Base-by-base conservation (phyloP, 2,888 invertebrate species). In the Drosophila yooni region DNA sequence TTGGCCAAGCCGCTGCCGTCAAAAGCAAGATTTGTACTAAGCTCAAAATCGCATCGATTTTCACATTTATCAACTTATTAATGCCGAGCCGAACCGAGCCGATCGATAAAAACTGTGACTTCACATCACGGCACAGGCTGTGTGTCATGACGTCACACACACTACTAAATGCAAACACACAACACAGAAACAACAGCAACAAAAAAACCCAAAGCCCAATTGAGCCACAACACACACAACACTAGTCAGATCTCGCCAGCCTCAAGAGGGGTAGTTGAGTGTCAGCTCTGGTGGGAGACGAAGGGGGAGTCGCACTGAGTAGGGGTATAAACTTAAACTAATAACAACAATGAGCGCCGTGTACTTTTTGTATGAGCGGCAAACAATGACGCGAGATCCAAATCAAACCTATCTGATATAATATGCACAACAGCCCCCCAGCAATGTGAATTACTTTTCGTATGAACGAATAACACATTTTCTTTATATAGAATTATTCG, bases 301-400 rank as follows among this genome's bases (percentile, higher is more conserved):
- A 5, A 53, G n/a, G n/a, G 31, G 10, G 6, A 38, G 5, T 8
- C 0, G 29, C 18, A 46, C 15, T 46, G 46, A 46, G 46, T 25
- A 31, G 33, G 33, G 53, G 50, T n/a, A 29, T 56, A 53, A 59
- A 61, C 43, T 51, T 56, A 63, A 72, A 69, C 81, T 68, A 70
- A 73, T 64, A 79, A 70, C 73, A 70, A 70, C 66, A 51, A 59
- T 48, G 46, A 38, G 50, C 43, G 62, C 50, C 61, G 67, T 82
- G 82, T 83, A 66, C 66, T 77, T 74, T 82, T 81, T 81, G 21
- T 56, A 67, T 31, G 72, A 73, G 62, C 60, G 36, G 48, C 75
- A 82, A 87, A 89, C 85, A 86, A 86, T 89, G 90, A 84, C 74
- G 74, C 66, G 72, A 74, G 89, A 85, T 86, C 70, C 25, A 78